Conservation (phyloP, 2,113 vertebrate species). For the Leptodactylus fuscus region DNA sequence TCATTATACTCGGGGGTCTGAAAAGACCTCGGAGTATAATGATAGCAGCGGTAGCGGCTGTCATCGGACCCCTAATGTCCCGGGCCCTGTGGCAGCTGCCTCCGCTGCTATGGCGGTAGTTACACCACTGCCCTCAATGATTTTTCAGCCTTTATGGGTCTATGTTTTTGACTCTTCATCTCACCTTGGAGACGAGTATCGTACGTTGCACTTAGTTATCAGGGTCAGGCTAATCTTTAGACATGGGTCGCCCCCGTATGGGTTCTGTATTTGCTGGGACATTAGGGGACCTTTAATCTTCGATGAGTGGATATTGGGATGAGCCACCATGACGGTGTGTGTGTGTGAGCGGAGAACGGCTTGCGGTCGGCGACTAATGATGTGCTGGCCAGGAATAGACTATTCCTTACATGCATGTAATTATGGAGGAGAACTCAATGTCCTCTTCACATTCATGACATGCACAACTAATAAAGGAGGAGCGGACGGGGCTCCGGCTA, state of each 20-base stretch:
- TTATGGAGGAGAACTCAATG: slow-evolving; percentile 79
- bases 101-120: too few relatives aligned
- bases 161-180: neutral
- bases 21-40: too few relatives aligned
- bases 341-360: slow-evolving; percentile 65
- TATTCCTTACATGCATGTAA: slow-evolving; percentile 80
- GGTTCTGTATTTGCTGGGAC: slow-evolving; percentile 62
- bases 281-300: slow-evolving; percentile 73
- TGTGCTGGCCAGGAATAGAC: slow-evolving; percentile 71
- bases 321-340: slow-evolving; percentile 71
- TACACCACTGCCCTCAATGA: too few relatives aligned
- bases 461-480: slow-evolving; percentile 74
- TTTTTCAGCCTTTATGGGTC: too few relatives aligned
- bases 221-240: slow-evolving; percentile 63
- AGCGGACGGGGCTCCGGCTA: slow-evolving; percentile 78
- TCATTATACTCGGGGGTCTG: too few relatives aligned
- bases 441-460: slow-evolving; percentile 79
- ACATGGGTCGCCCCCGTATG: slow-evolving; percentile 67
- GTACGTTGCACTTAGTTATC: neutral
- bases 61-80: too few relatives aligned
- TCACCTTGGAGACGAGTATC: neutral
- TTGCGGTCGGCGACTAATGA: slow-evolving; percentile 65
- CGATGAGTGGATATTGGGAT: slow-evolving; percentile 72
- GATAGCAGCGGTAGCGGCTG: too few relatives aligned
- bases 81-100: too few relatives aligned